These are phyloP conservation scores for Acleris cristana DNA, from an alignment of 2,888 invertebrate species.

Conservation along the genomic window DNA sequence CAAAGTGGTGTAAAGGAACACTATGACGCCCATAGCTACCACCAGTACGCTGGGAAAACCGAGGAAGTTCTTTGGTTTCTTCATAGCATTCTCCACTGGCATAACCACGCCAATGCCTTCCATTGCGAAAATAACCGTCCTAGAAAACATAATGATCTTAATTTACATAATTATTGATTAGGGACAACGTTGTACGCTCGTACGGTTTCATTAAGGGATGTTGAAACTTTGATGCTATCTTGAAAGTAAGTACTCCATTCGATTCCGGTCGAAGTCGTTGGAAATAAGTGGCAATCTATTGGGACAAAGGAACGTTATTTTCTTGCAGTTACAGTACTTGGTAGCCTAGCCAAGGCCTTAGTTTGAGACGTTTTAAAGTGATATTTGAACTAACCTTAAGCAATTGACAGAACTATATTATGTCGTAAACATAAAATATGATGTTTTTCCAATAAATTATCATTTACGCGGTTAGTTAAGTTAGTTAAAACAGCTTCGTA, in stretches of 20 bases:
- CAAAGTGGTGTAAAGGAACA: constrained; percentile 89
- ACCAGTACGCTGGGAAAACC: constrained; percentile 93
- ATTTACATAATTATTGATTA: constrained; percentile 19
- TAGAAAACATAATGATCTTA: constrained; percentile 50
- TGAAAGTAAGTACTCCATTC: background rate
- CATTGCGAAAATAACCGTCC: constrained; percentile 98
- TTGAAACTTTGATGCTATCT: constrained; percentile 8
- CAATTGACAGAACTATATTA: no score
- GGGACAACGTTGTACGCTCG: background rate
- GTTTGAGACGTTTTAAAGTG: no score
- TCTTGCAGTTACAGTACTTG: no score
- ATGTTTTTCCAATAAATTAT: no score
- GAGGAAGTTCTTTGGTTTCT: constrained; percentile 90
- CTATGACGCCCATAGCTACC: constrained; percentile 92
- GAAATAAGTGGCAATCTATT: no score
- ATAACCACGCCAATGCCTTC: constrained; percentile 97
- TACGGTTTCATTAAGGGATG: background rate
- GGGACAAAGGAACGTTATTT: no score
- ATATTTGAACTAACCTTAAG: no score
- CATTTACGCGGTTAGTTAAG: no score
- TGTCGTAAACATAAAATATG: no score
- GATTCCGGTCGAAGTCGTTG: no score
- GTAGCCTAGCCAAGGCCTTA: no score
- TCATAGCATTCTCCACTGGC: constrained; percentile 97
- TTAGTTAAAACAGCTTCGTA: no score